Base-by-base conservation (phyloP, 2,888 invertebrate species). In the Empis stercorea region DNA sequence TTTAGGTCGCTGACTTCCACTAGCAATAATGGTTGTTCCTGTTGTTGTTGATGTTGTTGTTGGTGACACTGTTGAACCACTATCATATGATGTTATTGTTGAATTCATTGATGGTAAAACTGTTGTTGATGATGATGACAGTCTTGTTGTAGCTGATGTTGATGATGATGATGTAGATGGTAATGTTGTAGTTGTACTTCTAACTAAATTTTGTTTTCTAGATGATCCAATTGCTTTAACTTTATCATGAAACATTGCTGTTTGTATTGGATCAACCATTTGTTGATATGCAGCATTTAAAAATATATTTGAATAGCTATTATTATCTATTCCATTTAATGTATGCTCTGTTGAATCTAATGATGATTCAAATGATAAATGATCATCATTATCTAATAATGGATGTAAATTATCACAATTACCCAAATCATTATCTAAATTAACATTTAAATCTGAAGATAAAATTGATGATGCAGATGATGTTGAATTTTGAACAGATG, bases 341-440 rank as follows among this genome's bases (percentile, higher is more conserved):
- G 58, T 60, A 17, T 45, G n/a, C n/a, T n/a, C 70, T 66, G 52
- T 62, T 63, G 76, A 58, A 71, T 63, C 65, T 44, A 48, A 71
- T 70, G 52, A 61, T 69, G 75, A 56, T 71, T 78, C 78, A 44
- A 78, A 72, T 42, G 82, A 75, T 52, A 81, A 74, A 48, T 78
- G 79, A 53, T 85, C 85, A 61, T 85, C 85, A 59, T 80, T 81
- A 51, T 86, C 86, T 50, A 86, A 65, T 48, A 87, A 71, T 14
- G 62, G 62, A 1, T 81, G 81, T 49, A 85, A 66, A 61, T 86
- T 84, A 68, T 84, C 84, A 23, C 81, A 81, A 59, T 82, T 81
- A 1, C 80, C 79, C 55, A 83, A 65, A 58, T 81, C 82, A 9
- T 57, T 61, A 32, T 62, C 55, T 10, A 53, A 38, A 37, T 20